phyloP scores from a whole-genome alignment of 2,797 vertebrate species.

The Glyptemys insculpta region DNA sequence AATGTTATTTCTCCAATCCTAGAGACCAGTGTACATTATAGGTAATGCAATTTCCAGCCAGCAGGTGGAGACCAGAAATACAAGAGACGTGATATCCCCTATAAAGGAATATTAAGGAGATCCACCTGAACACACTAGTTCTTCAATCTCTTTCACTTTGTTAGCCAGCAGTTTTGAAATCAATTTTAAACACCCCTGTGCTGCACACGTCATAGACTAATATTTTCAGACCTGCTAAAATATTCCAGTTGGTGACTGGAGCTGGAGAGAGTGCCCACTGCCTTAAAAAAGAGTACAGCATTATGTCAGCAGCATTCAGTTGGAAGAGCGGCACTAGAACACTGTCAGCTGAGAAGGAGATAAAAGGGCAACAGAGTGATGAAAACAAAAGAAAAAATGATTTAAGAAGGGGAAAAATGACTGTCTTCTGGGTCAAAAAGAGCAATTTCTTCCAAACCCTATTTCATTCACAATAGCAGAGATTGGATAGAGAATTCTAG shows the following conservation, averaged over 20 bases:
- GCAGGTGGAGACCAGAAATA: neutral
- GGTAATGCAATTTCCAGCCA: neutral
- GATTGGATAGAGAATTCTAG: neutral
- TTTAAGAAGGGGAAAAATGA: accelerated
- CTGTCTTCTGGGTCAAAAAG: neutral
- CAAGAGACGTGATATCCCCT: no score
- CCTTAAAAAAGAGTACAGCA: neutral
- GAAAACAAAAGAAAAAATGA: neutral
- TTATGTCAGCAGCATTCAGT: neutral
- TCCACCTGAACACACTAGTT: neutral
- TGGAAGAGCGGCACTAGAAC: neutral
- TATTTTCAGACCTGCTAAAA: neutral
- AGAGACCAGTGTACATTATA: neutral
- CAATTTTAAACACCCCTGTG: neutral
- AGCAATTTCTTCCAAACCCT: neutral
- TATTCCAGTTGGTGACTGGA: no score
- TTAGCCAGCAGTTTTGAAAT: neutral
- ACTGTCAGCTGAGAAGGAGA: neutral
- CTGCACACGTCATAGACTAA: neutral
- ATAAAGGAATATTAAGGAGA: neutral
- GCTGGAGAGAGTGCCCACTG: neutral
- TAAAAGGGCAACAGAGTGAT: neutral
- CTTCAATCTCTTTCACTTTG: neutral
- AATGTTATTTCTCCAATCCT: neutral
- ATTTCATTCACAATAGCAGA: neutral